These are phyloP conservation scores for Euphonia xanthogaster DNA, from an alignment of 2,797 vertebrate species.

Conservation along the genomic window DNA sequence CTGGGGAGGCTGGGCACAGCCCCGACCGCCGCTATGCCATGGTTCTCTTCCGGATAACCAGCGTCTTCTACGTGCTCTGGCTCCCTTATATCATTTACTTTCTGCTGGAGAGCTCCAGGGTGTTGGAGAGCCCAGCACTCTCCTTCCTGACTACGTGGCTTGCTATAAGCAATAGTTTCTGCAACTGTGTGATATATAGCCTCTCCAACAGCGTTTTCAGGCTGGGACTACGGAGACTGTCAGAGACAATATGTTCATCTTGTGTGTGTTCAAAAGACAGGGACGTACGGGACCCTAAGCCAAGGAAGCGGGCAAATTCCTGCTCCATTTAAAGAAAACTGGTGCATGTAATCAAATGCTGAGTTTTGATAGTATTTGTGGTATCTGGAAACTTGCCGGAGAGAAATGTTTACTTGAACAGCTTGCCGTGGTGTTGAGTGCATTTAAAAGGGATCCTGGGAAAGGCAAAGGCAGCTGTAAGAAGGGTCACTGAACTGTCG, in stretches of 20 bases:
- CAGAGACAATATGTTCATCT: slow-evolving; percentile 88
- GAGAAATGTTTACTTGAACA: slow-evolving; percentile 65
- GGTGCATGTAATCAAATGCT: neutral
- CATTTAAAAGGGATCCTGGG: slow-evolving; percentile 7
- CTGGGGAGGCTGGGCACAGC: slow-evolving; percentile 87
- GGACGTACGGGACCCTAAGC: slow-evolving; percentile 88
- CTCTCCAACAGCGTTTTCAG: slow-evolving; percentile 98
- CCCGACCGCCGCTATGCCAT: slow-evolving; percentile 95
- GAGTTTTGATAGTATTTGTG: slow-evolving; percentile 43
- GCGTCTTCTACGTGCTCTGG: slow-evolving; percentile 98
- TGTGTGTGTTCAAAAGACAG: slow-evolving; percentile 87
- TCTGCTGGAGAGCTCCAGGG: slow-evolving; percentile 93
- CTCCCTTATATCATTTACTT: slow-evolving; percentile 99
- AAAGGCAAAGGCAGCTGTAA: slow-evolving; percentile 13
- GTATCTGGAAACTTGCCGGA: slow-evolving; percentile 55
- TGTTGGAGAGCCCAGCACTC: slow-evolving; percentile 89
- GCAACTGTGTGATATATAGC: slow-evolving; percentile 99
- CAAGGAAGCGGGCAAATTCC: slow-evolving; percentile 92
- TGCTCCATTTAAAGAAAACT: slow-evolving; percentile 87
- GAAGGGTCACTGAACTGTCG: slow-evolving; percentile 11
- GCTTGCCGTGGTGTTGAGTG: slow-evolving; percentile 22
- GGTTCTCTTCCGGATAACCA: slow-evolving; percentile 98
- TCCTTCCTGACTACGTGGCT: slow-evolving; percentile 99
- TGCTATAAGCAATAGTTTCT: slow-evolving; percentile 99
- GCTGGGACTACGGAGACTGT: slow-evolving; percentile 93